Percentiles rank a stretch among this genome's conserved stretches.
These are phyloP conservation scores for Florisuga fusca DNA, from an alignment of 2,797 vertebrate species.

Conservation along the genomic window DNA sequence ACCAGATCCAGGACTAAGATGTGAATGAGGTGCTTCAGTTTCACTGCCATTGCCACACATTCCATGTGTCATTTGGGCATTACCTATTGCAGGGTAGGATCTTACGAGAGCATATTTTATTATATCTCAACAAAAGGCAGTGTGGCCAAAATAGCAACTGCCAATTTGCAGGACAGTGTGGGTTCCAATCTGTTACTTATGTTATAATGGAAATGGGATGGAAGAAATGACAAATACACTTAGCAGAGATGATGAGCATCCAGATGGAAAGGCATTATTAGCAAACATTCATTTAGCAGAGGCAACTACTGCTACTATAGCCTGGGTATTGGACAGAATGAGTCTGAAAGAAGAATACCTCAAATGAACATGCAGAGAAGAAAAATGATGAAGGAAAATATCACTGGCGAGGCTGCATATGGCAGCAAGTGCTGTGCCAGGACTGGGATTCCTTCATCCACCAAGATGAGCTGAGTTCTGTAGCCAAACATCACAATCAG, in stretches of 20 bases:
- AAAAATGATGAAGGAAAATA: not conserved
- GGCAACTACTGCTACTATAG: slow-evolving; percentile 20
- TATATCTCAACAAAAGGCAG: slow-evolving; percentile 24
- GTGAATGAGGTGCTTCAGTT: not conserved
- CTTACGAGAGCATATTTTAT: slow-evolving; percentile 11
- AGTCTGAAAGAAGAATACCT: slow-evolving; percentile 4
- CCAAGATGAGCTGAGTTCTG: not conserved
- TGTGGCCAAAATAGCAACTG: slow-evolving; percentile 25
- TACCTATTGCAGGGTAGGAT: not conserved
- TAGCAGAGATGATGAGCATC: not conserved
- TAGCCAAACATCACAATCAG: not conserved
- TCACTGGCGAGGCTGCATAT: not conserved
- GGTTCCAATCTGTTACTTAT: not conserved
- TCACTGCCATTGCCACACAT: not conserved
- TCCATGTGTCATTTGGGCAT: rapidly evolving
- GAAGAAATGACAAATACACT: not conserved
- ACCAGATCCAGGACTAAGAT: not conserved
- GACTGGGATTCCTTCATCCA: slow-evolving; percentile 22
- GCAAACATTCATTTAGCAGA: slow-evolving; percentile 30
- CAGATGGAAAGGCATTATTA: not conserved
- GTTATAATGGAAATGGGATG: not conserved
- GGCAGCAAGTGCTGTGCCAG: not conserved
- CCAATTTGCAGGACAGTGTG: slow-evolving; percentile 18
- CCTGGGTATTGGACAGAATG: not conserved
- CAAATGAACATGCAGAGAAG: not conserved